Base-by-base conservation (phyloP, 30 jellyfish, hydroid and myxozoan species). In the Phacellophora camtschatica region DNA sequence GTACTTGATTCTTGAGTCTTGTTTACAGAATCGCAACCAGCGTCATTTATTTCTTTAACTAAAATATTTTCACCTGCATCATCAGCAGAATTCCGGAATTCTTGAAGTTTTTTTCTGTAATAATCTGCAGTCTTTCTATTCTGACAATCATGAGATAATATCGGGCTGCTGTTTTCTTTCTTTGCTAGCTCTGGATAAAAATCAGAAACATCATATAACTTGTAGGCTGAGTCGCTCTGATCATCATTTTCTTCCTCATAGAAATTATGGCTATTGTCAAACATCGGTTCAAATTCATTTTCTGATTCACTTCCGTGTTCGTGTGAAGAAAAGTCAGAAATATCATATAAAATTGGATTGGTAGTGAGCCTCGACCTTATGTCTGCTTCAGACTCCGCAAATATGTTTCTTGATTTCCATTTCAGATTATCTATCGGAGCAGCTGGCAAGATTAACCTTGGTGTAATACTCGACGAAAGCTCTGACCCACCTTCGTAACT, bases 171-270 rank as follows among this genome's bases (percentile, higher is more conserved):
- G 12, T 63, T 33, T 13, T 9, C 80, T 15, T 3, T 66, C 29
- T 30, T 12, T 11, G 57, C 37, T 5, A 9, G 22, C 37, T n/a
- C 49, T 22, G 29, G 34, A n/a, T 73, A 74, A 35, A 73, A 42
- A 10, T 73, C 86, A 27, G 75, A 29, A 2, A 62, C 64, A 35
- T 73, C 86, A 53, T 27, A 73, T 64, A 73, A 55, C 20, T 50
- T 34, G 31, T 73, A 73, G 46, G 30, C 35, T 1, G 23, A 18
- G 18, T 73, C 86, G 4, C 20, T 28, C 24, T 36, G 12, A 66
- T 16, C 29, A 37, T 16, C 62, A 27, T 46, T 32, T 33, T 19
- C 67, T 3, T 29, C 84, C 13, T 71, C 71, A 15, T 15, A 55
- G 35, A 31, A 73, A 28, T 57, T 22, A 53, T 22, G 11, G 11